These are phyloP conservation scores for Latrodectus geometricus DNA, from an alignment of 1,140 invertebrate species.

Conservation along the genomic window DNA sequence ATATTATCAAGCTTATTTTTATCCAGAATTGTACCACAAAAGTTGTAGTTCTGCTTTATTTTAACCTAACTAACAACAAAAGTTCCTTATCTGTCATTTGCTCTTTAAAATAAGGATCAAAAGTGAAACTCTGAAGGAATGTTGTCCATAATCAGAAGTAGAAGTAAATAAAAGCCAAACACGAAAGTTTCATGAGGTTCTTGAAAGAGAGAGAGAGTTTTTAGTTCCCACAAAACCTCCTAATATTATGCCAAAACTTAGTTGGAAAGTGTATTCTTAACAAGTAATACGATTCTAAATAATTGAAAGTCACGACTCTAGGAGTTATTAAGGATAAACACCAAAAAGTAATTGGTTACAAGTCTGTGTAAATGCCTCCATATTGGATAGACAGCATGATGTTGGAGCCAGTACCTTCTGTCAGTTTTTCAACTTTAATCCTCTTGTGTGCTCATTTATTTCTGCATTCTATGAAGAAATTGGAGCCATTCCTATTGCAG, in stretches of 20 bases:
- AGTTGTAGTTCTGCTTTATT: too few relatives aligned
- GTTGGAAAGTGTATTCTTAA: neutral
- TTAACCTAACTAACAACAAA: too few relatives aligned
- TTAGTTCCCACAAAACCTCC: too few relatives aligned
- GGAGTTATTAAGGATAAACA: neutral
- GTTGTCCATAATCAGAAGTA: too few relatives aligned
- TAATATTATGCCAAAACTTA: neutral
- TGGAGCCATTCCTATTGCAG: neutral
- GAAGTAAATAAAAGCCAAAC: too few relatives aligned
- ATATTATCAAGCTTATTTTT: too few relatives aligned
- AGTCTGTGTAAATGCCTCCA: neutral
- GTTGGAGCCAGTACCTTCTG: neutral
- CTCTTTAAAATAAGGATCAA: too few relatives aligned
- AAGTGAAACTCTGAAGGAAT: too few relatives aligned
- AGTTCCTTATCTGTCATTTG: too few relatives aligned
- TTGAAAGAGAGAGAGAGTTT: too few relatives aligned
- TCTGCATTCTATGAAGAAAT: neutral
- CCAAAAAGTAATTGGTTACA: neutral
- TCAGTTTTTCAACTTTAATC: neutral
- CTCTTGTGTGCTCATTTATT: neutral
- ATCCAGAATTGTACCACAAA: too few relatives aligned
- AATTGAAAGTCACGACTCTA: neutral
- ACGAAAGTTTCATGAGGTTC: too few relatives aligned
- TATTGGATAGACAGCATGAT: neutral
- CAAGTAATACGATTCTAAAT: neutral